Evolutionary conservation across 2,113 vertebrate genomes (phyloP), one percentile per base, ranked within the genome.

Genomic region (Barbus barbus): DNA sequence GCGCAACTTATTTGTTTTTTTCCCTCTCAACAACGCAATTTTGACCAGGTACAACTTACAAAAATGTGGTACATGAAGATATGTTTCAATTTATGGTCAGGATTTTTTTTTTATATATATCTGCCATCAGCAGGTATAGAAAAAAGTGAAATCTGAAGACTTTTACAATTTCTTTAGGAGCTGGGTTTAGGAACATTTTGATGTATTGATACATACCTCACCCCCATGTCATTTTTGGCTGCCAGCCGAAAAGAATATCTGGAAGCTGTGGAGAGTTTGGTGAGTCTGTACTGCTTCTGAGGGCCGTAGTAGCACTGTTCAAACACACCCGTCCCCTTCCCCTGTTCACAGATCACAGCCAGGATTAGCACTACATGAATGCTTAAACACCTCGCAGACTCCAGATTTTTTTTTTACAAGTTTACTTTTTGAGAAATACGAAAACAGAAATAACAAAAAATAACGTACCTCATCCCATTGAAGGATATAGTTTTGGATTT

Each of bases 161-260:
- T 48, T 48, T 16, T 48, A 16, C 1, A 16, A 1, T 41, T 48
- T 14, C 33, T 41, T 72, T 5, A 13, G 71, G 36, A 46, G 16
- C 65, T 36, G 65, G 65, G 22, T 58, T 13, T 16, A 16, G 41
- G n/a, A 75, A 56, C 53, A 22, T 11, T 28, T 76, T 11, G 18
- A 22, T 6, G 6, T 16, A 51, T 18, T 33, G 13, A 77, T 72
- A 85, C 85, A 60, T 95, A 99, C 98, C 98, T 99, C 90, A 92
- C 90, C 86, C 98, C 98, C 94, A 97, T 92, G 90, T 98, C 96
- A 85, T 99, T 99, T 96, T 97, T 97, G 91, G 97, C 97, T 81
- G 97, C 95, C 53, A 99, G 92, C 86, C 97, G 96, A 94, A 99
- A 99, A 87, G 96, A 97, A 93, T 97, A 99, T 93, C 95, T 96